Evolutionary conservation across 2,888 invertebrate species (phyloP), one percentile per base, ranked within the genome.

Genomic region (Caenorhabditis zanzibari): DNA sequence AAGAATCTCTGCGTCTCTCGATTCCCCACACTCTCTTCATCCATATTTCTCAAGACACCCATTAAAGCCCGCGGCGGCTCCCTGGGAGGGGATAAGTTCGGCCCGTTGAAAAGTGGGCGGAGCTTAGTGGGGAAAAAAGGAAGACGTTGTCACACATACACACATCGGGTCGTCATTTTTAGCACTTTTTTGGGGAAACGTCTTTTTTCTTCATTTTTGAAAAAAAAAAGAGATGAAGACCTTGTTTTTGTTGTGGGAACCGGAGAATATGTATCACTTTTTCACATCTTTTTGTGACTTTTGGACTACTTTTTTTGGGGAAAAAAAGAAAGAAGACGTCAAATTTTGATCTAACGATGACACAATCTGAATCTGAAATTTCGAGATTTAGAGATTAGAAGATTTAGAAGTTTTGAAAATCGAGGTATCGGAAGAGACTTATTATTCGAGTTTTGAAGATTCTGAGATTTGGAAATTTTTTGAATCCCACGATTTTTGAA

Each of bases 41-140:
- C 19, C 38, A 28, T 26, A 66, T 41, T 74, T 69, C 81, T 81
- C 74, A 81, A 74, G 81, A 59, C 81, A 81, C 81, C 81, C 81
- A 81, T 81, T 81, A 81, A 69, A 81, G 52, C 66, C 49, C 56
- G 41, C 58, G 12, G n/a, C 49, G 47, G 52, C 24, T 52, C 52
- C 52, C 52, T 14, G 44, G 12, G 32, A 32, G 32, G 44, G 22
- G 28, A 74, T 56, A 66, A 66, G 75, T 75, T 64, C 68, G 26
- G 56, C 41, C 47, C 61, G 61, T 44, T 22, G 59, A 38, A 35
- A 68, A 59, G 68, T 26, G 35, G 59, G 76, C 38, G 68, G 68
- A 22, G 59, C 59, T n/a, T 54, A 32, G n/a, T n/a, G n/a, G n/a
- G n/a, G 32, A 32, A 32, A 32, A 32, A 32, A 32, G 32, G 32